Base-by-base conservation (phyloP, 2,113 vertebrate species). In the Erythrocercus mccallii region DNA sequence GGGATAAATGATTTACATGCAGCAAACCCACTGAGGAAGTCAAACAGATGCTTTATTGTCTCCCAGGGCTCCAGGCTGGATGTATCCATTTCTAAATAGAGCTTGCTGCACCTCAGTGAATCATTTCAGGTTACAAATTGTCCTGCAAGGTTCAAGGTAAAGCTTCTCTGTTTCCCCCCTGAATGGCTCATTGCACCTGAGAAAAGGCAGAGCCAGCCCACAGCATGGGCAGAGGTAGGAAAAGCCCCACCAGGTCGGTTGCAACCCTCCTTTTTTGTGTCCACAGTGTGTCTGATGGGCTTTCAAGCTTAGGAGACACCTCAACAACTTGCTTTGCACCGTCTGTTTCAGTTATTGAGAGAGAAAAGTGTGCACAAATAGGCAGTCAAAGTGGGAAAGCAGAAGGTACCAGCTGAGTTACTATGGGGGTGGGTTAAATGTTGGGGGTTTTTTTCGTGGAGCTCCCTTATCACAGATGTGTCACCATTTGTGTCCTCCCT, bases 21-120 rank as follows among this genome's bases (percentile, higher is more conserved):
- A 92, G 84, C 58, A 73, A 92, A 89, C 68, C 50, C 42, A 0
- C 1, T 47, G 66, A 95, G 66, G 81, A 91, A 88, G 60, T 94
- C 81, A 95, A 94, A 78, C 64, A 91, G 78, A 92, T 89, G 84
- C 81, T 80, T 92, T 91, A 85, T 85, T 82, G 70, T 89, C 84
- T 95, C 94, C 2, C 4, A 51, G 61, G 78, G 81, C 57, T 89
- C 53, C 83, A 85, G 89, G 57, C 78, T 77, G 93, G 81, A 62
- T 76, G 33, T 38, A 81, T 38, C 93, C 2, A 0, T 77, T 91
- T 82, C 81, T 61, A 82, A 92, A 85, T 14, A 82, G 69, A 82
- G 45, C 33, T 82, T 50, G 40, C 45, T 5, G 1, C 64, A 65
- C 62, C 28, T 25, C 16, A 2, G 66, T 61, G 45, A 56, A 54